Evolutionary conservation across 1,140 invertebrate genomes (phyloP).

Genomic region (Drosophila sproati): DNA sequence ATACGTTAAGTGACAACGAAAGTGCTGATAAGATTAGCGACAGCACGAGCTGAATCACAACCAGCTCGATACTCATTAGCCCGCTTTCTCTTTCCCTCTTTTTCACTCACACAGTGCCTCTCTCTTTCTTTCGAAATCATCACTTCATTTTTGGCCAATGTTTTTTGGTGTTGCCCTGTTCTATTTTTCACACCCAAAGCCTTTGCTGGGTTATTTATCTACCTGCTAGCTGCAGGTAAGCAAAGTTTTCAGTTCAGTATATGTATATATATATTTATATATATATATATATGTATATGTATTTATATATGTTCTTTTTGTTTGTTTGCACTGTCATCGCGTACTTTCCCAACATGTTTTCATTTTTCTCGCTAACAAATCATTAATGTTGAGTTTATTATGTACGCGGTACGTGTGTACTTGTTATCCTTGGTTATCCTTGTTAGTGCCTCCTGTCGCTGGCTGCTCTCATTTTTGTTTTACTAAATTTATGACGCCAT

Average conservation of each 20-base stretch:
- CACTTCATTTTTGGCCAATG: constrained; percentile 21
- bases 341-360: constrained; percentile 74
- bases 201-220: constrained; percentile 16
- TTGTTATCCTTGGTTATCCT: constrained; percentile 41
- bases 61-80: constrained; percentile 31
- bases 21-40: constrained; percentile 46
- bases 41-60: constrained; percentile 37
- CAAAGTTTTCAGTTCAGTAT: neutral
- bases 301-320: neutral
- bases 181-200: constrained; percentile 63
- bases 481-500: constrained; percentile 70
- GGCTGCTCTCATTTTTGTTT: constrained; percentile 27
- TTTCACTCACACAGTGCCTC: neutral
- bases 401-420: constrained; percentile 35
- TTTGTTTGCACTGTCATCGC: constrained; percentile 25
- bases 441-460: constrained; percentile 16
- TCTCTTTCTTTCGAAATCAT: neutral
- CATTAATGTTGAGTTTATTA: constrained; percentile 74
- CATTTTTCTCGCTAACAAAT: constrained; percentile 58
- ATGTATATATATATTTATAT: neutral
- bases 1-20: constrained; percentile 26
- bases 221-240: constrained; percentile 64
- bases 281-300: neutral
- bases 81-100: neutral
- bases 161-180: constrained; percentile 35